Conservation (phyloP, 1,140 invertebrate genomes). For the Drosophila kanapiae region DNA sequence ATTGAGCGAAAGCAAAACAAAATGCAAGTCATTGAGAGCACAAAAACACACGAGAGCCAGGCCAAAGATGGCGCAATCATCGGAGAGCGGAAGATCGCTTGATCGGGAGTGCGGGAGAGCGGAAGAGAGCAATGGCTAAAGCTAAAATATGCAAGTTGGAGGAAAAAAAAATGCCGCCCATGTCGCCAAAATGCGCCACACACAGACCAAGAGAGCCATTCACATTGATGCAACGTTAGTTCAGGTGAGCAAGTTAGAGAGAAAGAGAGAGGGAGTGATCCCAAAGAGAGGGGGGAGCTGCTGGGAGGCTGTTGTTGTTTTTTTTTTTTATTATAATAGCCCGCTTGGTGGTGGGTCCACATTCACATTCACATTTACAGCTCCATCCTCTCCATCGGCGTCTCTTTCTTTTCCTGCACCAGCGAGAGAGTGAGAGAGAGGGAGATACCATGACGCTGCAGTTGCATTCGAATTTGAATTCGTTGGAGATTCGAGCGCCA, state of each 20-base stretch:
- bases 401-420: not conserved
- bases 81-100: slow-evolving; percentile 49
- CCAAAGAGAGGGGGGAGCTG: not conserved
- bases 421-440: not conserved
- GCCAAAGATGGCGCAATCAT: slow-evolving; percentile 78
- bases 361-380: slow-evolving; percentile 40
- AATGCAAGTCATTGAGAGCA: slow-evolving; percentile 82
- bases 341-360: slow-evolving; percentile 69
- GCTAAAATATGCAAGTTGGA: slow-evolving; percentile 72
- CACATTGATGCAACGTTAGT: slow-evolving; percentile 67
- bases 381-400: slow-evolving; percentile 13
- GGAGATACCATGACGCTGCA: slow-evolving; percentile 56
- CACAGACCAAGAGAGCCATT: slow-evolving; percentile 46
- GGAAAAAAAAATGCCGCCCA: slow-evolving; percentile 74
- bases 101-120: slow-evolving; percentile 56
- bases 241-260: slow-evolving; percentile 59
- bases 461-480: slow-evolving; percentile 70
- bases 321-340: slow-evolving; percentile 80
- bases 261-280: slow-evolving; percentile 1
- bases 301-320: slow-evolving; percentile 41
- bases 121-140: slow-evolving; percentile 62
- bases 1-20: slow-evolving; percentile 68
- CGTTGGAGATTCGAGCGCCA: slow-evolving; percentile 63
- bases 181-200: slow-evolving; percentile 79
- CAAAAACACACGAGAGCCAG: slow-evolving; percentile 67